Evolutionary conservation across 2,888 invertebrate genomes (phyloP).

Genomic region (Agrotis ipsilon): DNA sequence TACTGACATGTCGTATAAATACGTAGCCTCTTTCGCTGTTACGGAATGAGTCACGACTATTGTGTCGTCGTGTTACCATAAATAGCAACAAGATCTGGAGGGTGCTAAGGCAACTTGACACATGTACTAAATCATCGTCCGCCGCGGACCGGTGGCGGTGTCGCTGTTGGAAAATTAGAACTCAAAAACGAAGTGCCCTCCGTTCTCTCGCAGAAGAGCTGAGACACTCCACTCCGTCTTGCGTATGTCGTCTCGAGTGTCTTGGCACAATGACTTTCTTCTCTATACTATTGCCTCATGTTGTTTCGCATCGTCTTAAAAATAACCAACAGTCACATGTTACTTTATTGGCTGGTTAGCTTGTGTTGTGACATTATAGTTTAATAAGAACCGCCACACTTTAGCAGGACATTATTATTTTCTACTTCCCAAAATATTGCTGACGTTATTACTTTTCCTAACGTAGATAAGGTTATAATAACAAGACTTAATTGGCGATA

Average conservation of each 20-base stretch:
- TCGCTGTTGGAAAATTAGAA: conserved; percentile 79
- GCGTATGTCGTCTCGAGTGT: conserved; percentile 75
- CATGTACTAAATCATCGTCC: conserved; percentile 73
- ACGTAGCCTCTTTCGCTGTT: conserved; percentile 69
- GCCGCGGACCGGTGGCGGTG: conserved; percentile 63
- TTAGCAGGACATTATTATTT: conserved; percentile 55
- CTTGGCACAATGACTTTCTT: conserved; percentile 68
- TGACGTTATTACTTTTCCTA: conserved; percentile 35
- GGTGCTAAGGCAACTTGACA: conserved; percentile 75
- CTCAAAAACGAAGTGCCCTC: conserved; percentile 81
- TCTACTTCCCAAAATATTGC: conserved; percentile 58
- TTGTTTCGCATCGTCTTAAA: conserved; percentile 66
- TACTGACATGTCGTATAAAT: conserved; percentile 71
- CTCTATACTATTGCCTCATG: conserved; percentile 62
- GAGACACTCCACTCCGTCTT: conserved; percentile 73
- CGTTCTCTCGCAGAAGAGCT: conserved; percentile 73
- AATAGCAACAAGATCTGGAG: conserved; percentile 80
- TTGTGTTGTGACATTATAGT: conserved; percentile 73
- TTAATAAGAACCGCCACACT: conserved; percentile 44
- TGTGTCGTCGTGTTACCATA: conserved; percentile 82
- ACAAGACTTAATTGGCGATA: conserved; percentile 43
- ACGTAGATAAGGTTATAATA: conserved; percentile 27
- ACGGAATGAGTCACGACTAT: conserved; percentile 79
- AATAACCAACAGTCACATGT: conserved; percentile 63
- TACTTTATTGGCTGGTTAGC: conserved; percentile 73